These are phyloP conservation scores for Pyrrhia umbra DNA, from an alignment of 2,888 invertebrate species.

Conservation along the genomic window DNA sequence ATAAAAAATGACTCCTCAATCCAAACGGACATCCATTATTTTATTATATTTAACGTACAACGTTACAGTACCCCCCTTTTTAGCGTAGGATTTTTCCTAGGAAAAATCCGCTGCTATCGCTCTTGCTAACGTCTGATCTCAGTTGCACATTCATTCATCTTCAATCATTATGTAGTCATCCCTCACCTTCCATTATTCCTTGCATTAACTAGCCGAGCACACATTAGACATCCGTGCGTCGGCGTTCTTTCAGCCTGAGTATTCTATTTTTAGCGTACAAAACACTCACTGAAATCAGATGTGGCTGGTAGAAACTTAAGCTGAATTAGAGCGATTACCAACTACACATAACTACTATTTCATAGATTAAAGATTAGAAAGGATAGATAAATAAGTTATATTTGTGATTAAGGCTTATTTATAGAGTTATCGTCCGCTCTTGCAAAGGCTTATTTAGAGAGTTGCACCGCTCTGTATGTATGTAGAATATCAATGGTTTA, in stretches of 20 bases:
- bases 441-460: background rate
- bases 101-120: background rate
- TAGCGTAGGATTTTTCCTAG: too few relatives aligned
- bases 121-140: background rate
- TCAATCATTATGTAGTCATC: background rate
- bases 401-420: background rate
- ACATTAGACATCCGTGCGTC: too few relatives aligned
- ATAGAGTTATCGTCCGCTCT: conserved; percentile 1
- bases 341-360: background rate
- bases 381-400: background rate
- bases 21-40: too few relatives aligned
- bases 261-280: too few relatives aligned
- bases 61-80: background rate
- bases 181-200: background rate
- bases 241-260: too few relatives aligned
- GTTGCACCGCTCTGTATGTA: too few relatives aligned
- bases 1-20: too few relatives aligned
- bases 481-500: too few relatives aligned
- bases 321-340: too few relatives aligned
- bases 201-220: background rate
- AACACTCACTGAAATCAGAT: too few relatives aligned
- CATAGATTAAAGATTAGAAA: background rate
- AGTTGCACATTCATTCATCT: background rate
- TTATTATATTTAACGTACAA: too few relatives aligned
- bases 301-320: too few relatives aligned